phyloP scores from a whole-genome alignment of 1,140 invertebrate genomes.

The Zaprionus nigranus region DNA sequence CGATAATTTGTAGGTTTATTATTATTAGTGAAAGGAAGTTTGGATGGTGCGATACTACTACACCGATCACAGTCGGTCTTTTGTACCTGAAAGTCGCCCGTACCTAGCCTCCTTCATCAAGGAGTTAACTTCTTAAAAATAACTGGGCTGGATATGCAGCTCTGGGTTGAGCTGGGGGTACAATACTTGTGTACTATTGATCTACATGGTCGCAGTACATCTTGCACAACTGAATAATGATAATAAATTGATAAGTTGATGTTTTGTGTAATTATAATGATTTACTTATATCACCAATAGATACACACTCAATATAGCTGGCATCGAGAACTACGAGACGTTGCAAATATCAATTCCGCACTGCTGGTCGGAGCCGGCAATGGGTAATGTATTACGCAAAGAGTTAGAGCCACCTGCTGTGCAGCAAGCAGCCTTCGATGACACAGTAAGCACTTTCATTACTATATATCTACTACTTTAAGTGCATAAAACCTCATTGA shows the following conservation, averaged over 20 bases:
- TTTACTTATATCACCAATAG: constrained; percentile 57
- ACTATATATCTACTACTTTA: neutral
- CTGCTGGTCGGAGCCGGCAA: constrained; percentile 91
- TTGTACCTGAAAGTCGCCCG: too few relatives aligned
- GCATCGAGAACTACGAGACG: constrained; percentile 89
- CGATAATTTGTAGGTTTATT: too few relatives aligned
- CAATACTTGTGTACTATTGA: too few relatives aligned
- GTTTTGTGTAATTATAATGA: constrained; percentile 14
- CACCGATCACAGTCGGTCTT: too few relatives aligned
- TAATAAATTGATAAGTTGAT: neutral
- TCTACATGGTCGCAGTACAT: too few relatives aligned
- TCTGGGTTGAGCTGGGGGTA: too few relatives aligned
- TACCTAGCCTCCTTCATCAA: too few relatives aligned
- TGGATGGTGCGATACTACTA: too few relatives aligned
- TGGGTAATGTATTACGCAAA: constrained; percentile 85
- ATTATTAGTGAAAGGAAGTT: too few relatives aligned
- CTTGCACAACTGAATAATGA: too few relatives aligned
- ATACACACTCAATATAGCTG: constrained; percentile 88
- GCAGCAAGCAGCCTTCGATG: constrained; percentile 94
- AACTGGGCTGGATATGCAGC: too few relatives aligned
- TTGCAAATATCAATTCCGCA: constrained; percentile 88
- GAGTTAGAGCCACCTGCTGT: constrained; percentile 88
- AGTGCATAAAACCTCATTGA: neutral
- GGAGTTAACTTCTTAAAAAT: too few relatives aligned
- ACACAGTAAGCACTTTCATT: constrained; percentile 85